Conservation (phyloP, 2,888 invertebrate species). For the Sarcophaga subvicina region DNA sequence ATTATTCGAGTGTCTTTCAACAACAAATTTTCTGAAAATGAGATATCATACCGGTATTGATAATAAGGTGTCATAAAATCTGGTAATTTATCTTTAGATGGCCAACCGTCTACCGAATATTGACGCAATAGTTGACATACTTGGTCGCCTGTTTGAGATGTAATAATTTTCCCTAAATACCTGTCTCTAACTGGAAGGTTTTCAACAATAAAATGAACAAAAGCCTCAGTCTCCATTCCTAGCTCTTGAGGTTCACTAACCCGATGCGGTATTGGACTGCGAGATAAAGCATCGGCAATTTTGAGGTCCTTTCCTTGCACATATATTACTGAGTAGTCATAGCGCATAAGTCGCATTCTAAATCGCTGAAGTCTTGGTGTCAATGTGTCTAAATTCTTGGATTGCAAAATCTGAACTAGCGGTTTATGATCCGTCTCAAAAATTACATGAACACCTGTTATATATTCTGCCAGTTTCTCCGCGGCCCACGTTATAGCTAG, state of each 20-base stretch:
- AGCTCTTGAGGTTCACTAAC: constrained; percentile 24
- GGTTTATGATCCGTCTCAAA: constrained; percentile 48
- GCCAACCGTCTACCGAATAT: constrained; percentile 48
- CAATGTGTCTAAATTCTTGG: constrained; percentile 30
- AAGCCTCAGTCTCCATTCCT: constrained; percentile 33
- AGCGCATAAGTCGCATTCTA: constrained; percentile 45
- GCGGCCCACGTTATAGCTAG: neutral
- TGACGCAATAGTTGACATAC: constrained; percentile 16
- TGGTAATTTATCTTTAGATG: constrained; percentile 32
- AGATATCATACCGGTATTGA: neutral
- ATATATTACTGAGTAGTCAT: constrained; percentile 33
- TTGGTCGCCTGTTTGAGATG: constrained; percentile 20
- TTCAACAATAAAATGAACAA: constrained; percentile 40
- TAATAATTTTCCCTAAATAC: constrained; percentile 27
- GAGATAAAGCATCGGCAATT: constrained; percentile 43
- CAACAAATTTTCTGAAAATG: too few species aligned
- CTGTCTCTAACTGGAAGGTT: constrained; percentile 46
- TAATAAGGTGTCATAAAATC: constrained; percentile 37
- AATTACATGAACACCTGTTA: neutral
- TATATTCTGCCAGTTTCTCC: constrained; percentile 18
- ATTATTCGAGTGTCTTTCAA: too few species aligned
- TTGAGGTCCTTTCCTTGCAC: constrained; percentile 34
- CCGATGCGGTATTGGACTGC: constrained; percentile 16
- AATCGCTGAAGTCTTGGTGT: constrained; percentile 16
- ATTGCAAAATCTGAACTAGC: constrained; percentile 35